Percentiles rank a stretch among this genome's conserved stretches.
Evolutionary conservation across 2,113 vertebrate species (phyloP).

Genomic region (Taurulus bubalis): DNA sequence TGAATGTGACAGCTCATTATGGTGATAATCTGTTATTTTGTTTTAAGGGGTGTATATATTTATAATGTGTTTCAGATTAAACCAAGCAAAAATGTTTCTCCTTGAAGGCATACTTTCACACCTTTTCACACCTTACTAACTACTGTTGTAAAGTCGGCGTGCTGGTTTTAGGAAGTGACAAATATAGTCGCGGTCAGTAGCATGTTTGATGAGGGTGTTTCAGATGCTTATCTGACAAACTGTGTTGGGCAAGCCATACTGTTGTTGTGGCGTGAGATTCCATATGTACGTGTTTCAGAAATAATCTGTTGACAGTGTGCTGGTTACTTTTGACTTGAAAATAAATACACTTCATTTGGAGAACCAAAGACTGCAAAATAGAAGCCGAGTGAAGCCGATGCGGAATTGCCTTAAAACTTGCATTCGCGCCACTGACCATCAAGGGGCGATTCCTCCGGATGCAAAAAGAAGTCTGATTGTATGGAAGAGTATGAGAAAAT

Average conservation of each 20-base stretch:
- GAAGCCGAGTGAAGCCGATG: neutral
- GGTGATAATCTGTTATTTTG: neutral
- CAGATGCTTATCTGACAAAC: neutral
- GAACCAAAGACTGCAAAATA: neutral
- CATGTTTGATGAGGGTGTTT: neutral
- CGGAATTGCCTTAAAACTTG: no score
- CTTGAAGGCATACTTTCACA: neutral
- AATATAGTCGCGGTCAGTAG: neutral
- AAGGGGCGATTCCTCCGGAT: no score
- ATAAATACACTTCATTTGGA: neutral
- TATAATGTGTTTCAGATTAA: constrained; percentile 2
- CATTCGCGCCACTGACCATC: no score
- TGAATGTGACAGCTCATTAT: neutral
- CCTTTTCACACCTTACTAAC: neutral
- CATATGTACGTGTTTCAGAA: neutral
- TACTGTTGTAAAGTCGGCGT: neutral
- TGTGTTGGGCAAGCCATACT: neutral
- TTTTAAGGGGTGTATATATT: neutral
- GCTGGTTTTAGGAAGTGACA: neutral
- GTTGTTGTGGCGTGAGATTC: constrained; percentile 1
- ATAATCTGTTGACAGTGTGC: neutral
- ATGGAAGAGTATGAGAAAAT: no score
- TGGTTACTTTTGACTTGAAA: neutral
- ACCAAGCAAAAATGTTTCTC: neutral
- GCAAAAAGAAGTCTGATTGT: no score